Conservation (phyloP, 2,113 vertebrate species). For the Semicossyphus pulcher region DNA sequence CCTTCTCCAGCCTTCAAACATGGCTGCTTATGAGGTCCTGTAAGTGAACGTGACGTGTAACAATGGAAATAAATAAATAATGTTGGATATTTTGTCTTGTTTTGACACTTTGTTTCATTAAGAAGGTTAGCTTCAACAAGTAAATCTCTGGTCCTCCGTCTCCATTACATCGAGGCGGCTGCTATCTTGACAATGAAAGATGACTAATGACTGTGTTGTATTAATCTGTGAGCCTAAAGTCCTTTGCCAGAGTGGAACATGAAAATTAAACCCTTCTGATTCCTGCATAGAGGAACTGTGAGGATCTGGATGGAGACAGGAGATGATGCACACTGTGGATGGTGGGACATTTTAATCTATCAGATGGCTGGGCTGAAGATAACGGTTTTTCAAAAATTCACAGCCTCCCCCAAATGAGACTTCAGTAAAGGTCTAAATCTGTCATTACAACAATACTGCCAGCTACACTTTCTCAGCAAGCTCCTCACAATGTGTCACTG, state of each 20-base stretch:
- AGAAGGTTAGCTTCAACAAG: background rate
- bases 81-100: background rate
- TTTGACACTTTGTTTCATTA: background rate
- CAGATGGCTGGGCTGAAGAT: constrained; percentile 27
- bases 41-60: too few relatives aligned
- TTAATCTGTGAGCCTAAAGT: background rate
- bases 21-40: too few relatives aligned
- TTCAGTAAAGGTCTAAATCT: constrained; percentile 52
- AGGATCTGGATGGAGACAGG: background rate
- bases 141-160: background rate
- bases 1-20: too few relatives aligned
- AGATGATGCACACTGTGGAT: background rate
- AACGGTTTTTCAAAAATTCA: constrained; percentile 40
- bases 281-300: background rate
- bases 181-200: background rate
- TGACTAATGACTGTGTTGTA: background rate
- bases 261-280: background rate
- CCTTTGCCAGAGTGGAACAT: background rate
- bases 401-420: constrained; percentile 36
- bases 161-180: background rate
- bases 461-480: constrained; percentile 31
- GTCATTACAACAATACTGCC: constrained; percentile 43
- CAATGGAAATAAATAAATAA: background rate
- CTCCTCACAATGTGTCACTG: constrained; percentile 33
- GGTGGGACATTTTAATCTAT: constrained; percentile 34